Conservation (phyloP, 2,888 invertebrate genomes). For the Anthophora plumipes region DNA sequence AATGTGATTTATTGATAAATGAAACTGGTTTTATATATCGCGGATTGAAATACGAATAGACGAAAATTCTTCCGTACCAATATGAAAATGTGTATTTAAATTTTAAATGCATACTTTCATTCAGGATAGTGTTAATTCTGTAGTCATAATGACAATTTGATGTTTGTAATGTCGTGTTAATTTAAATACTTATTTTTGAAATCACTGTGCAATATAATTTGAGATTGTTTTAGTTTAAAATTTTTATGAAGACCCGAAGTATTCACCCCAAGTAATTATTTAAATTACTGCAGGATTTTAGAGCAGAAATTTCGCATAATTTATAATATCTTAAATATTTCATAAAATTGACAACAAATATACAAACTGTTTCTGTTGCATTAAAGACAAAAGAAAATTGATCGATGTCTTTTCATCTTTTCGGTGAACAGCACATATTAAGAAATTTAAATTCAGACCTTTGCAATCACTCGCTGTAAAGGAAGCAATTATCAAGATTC, state of each 20-base stretch:
- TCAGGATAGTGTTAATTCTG: neutral
- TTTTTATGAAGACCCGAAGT: too few relatives aligned
- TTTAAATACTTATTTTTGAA: neutral
- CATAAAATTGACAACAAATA: too few relatives aligned
- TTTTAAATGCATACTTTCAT: neutral
- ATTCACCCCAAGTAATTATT: too few relatives aligned
- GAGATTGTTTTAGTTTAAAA: too few relatives aligned
- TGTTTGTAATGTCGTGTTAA: neutral
- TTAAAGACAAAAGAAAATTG: too few relatives aligned
- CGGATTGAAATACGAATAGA: neutral
- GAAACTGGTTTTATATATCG: neutral
- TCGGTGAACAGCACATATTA: conserved; percentile 4
- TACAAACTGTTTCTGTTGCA: too few relatives aligned
- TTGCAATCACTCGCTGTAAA: neutral
- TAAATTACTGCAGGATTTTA: too few relatives aligned
- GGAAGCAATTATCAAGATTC: neutral
- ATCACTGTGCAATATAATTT: too few relatives aligned
- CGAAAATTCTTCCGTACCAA: neutral
- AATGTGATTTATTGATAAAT: too few relatives aligned
- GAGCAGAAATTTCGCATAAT: too few relatives aligned
- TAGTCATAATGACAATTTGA: neutral
- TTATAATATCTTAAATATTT: too few relatives aligned
- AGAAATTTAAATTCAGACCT: neutral
- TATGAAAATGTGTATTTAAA: neutral
- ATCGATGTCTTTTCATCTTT: conserved; percentile 18